Evolutionary conservation across 2,113 vertebrate species (phyloP).

Genomic region (Boulengeromyrus knoepffleri): DNA sequence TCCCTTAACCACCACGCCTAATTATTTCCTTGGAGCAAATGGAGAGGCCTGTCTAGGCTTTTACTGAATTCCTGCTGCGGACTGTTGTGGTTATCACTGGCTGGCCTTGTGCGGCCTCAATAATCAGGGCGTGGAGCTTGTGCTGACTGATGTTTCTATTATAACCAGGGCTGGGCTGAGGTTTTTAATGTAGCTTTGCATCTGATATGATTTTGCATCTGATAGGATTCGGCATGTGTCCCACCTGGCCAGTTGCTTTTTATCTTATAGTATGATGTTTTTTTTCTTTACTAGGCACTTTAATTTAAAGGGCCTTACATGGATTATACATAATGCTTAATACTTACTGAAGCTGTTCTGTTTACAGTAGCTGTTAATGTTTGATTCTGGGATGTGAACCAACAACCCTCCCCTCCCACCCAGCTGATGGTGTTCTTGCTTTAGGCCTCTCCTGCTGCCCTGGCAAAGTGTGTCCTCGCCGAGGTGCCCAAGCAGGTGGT

Average conservation of each 20-base stretch:
- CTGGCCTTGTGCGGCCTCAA: background rate
- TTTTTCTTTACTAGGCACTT: background rate
- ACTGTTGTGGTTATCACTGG: background rate
- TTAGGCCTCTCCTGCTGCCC: conserved; percentile 79
- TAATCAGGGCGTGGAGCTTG: background rate
- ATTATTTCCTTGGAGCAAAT: background rate
- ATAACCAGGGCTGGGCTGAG: background rate
- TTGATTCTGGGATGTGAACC: background rate
- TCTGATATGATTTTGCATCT: background rate
- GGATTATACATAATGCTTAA: background rate
- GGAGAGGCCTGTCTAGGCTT: background rate
- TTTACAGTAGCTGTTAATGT: background rate
- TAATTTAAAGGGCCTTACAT: background rate
- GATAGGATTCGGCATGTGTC: background rate
- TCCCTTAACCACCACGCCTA: background rate
- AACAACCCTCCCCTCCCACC: background rate
- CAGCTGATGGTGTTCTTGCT: conserved; percentile 5
- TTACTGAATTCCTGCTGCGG: background rate
- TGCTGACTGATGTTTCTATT: background rate
- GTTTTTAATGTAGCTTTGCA: background rate
- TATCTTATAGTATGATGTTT: background rate
- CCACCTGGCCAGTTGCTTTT: background rate
- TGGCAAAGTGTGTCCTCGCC: conserved; percentile 86
- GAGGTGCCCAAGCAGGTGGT: conserved; percentile 92
- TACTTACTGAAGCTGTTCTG: background rate